A percentile compares a stretch with the other conserved stretches of the same genome.
Conservation (phyloP, 2,113 vertebrate genomes). For the Ia io region DNA sequence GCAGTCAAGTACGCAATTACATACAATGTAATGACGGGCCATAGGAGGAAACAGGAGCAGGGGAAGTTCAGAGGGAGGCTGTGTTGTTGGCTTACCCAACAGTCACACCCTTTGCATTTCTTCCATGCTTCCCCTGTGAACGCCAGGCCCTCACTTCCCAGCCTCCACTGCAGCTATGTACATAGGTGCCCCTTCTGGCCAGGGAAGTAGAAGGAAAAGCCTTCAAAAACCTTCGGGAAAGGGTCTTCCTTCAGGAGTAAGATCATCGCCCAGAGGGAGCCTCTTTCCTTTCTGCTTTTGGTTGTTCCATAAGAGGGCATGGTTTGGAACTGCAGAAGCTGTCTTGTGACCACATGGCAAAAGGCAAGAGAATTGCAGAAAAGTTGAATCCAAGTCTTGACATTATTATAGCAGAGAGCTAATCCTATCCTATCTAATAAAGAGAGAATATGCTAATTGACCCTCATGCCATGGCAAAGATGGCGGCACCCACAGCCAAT, state of each 20-base stretch:
- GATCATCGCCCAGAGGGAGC: background rate
- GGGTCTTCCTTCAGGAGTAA: background rate
- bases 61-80: background rate
- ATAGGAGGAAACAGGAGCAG: rapidly evolving
- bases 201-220: background rate
- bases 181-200: background rate
- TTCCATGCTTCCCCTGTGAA: background rate
- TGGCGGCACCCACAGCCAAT: no score
- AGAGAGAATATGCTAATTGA: no score
- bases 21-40: background rate
- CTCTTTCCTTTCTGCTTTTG: background rate
- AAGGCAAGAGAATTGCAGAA: background rate
- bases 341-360: background rate
- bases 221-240: background rate
- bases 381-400: background rate
- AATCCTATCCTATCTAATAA: background rate
- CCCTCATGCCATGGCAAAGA: no score
- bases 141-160: background rate
- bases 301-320: background rate
- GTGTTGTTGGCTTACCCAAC: background rate
- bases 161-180: background rate
- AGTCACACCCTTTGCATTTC: background rate
- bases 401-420: background rate
- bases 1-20: background rate
- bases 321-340: background rate